Base-by-base conservation (phyloP, 2,113 vertebrate genomes). In the Phalacrocorax brasilianus region DNA sequence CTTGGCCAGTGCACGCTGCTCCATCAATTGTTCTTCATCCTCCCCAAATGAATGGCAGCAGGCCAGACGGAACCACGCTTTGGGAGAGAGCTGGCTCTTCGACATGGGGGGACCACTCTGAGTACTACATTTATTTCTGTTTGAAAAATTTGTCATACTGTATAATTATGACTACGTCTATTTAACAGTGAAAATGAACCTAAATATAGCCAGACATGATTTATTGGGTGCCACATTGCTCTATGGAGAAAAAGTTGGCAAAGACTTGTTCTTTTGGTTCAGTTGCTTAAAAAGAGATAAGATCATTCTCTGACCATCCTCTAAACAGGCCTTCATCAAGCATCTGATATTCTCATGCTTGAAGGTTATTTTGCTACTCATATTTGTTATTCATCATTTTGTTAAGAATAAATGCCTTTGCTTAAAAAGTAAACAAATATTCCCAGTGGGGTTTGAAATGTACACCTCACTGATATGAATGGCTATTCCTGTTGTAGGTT, bases 151-250 rank as follows among this genome's bases (percentile, higher is more conserved):
- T 80, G 40, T 68, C 68, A 47, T 35, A 27, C 44, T 32, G 28
- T 55, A 9, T 55, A 79, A 74, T 80, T 71, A 90, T 55, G 24
- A 50, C 26, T 71, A 66, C 13, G 40, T 10, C 47, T 56, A 49
- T 40, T 71, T 75, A 82, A 67, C 35, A 56, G 47, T 35, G 52
- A 88, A 95, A 93, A 94, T 93, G 84, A 94, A 93, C 19, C 52
- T 94, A 84, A 80, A 44, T 71, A 89, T 5, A 93, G 38, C 5
- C 30, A 88, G 61, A 78, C 17, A 33, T 65, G 38, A 84, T 92
- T 91, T 89, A 92, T 5, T 42, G 24, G 28, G 22, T 71, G 65
- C 19, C 49, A n/a, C 35, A 58, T 5, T 68, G 56, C 67, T 33
- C 14, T 30, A 7, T 1, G 7, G 47, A 55, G 32, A 88, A 83